These are phyloP conservation scores for Neostethus bicornis DNA, from an alignment of 2,797 vertebrate genomes.

Conservation along the genomic window DNA sequence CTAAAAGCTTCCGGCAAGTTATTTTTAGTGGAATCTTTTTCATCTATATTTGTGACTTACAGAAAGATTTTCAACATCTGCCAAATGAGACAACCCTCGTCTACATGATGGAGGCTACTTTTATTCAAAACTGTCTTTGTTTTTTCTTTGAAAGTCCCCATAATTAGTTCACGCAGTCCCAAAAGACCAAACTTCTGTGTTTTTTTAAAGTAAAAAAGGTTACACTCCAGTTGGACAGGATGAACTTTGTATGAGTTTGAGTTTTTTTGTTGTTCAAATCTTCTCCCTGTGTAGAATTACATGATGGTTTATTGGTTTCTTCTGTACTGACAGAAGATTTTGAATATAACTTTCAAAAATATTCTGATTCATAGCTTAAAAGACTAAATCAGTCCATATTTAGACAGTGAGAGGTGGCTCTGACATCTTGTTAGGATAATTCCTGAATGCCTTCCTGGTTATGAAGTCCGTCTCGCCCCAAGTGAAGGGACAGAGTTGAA, in stretches of 20 bases:
- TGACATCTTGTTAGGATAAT: too few relatives aligned
- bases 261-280: too few relatives aligned
- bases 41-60: slow-evolving; percentile 72
- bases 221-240: slow-evolving; percentile 18
- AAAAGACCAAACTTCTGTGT: slow-evolving; percentile 44
- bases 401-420: too few relatives aligned
- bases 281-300: neutral
- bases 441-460: too few relatives aligned
- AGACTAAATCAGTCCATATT: too few relatives aligned
- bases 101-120: slow-evolving; percentile 61
- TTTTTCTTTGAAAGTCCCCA: slow-evolving; percentile 56
- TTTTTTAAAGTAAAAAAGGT: slow-evolving; percentile 43
- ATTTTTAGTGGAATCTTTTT: slow-evolving; percentile 73
- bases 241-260: slow-evolving; percentile 6
- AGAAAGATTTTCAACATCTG: slow-evolving; percentile 68
- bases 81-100: slow-evolving; percentile 68
- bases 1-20: slow-evolving; percentile 39
- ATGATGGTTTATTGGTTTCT: neutral
- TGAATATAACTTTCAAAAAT: too few relatives aligned
- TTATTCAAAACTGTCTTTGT: slow-evolving; percentile 71
- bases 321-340: neutral
- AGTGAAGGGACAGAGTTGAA: too few relatives aligned
- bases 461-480: too few relatives aligned
- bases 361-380: too few relatives aligned
- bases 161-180: slow-evolving; percentile 62